Conservation (phyloP, 92 coral and sea anemone genomes). For the Porites evermanni region DNA sequence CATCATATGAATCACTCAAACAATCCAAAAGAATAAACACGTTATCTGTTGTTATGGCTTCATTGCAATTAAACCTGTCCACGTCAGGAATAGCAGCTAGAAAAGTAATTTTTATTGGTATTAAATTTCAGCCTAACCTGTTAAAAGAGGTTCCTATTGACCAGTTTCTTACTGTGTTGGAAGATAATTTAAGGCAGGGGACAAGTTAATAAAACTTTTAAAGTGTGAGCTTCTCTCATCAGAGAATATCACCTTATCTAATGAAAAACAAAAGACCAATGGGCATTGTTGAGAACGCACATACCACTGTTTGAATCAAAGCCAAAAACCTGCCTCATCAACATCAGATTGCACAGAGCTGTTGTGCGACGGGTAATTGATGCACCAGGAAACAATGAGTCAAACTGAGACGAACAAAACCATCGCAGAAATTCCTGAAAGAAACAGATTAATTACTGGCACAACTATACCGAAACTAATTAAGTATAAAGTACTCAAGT, state of each 20-base stretch:
- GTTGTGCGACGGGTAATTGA: constrained; percentile 90
- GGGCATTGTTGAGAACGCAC: background rate
- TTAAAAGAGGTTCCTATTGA: too few species aligned
- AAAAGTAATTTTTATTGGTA: too few species aligned
- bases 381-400: constrained; percentile 91
- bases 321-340: constrained; percentile 69
- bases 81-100: background rate
- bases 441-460: constrained; percentile 1
- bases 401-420: constrained; percentile 81
- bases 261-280: background rate
- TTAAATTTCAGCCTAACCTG: too few species aligned
- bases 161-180: too few species aligned
- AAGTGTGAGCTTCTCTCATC: too few species aligned
- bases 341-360: constrained; percentile 73
- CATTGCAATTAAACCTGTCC: constrained; percentile 55
- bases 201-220: too few species aligned
- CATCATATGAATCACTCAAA: constrained; percentile 86
- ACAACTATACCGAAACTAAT: background rate
- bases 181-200: too few species aligned
- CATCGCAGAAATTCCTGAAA: constrained; percentile 82
- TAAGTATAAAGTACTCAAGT: background rate
- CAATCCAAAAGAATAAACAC: constrained; percentile 82
- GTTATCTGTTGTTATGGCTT: constrained; percentile 64
- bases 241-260: too few species aligned
- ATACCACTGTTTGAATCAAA: constrained; percentile 33